These are phyloP conservation scores for Heterotis niloticus DNA, from an alignment of 2,113 vertebrate species.

Conservation along the genomic window DNA sequence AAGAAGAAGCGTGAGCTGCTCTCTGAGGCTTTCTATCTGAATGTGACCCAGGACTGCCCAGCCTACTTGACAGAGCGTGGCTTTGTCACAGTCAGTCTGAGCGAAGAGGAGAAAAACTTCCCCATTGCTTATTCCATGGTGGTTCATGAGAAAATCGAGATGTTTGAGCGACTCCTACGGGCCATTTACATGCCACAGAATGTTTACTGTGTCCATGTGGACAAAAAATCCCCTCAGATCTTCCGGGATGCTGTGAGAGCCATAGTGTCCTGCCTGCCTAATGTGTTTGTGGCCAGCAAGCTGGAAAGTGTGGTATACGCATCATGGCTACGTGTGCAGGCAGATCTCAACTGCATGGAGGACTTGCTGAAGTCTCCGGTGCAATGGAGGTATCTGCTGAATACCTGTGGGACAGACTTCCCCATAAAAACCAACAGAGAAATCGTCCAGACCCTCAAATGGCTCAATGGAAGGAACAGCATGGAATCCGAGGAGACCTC, in stretches of 20 bases:
- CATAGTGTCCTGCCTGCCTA: conserved; percentile 76
- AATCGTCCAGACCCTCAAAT: conserved; percentile 68
- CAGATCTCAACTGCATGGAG: too few relatives aligned
- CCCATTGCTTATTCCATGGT: conserved; percentile 88
- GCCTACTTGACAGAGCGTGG: conserved; percentile 58
- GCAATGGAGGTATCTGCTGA: too few relatives aligned
- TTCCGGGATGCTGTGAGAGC: conserved; percentile 69
- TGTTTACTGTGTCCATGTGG: conserved; percentile 81
- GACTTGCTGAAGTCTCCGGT: too few relatives aligned
- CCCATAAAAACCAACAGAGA: conserved; percentile 88
- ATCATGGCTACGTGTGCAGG: too few relatives aligned
- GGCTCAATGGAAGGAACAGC: conserved; percentile 74
- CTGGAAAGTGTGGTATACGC: too few relatives aligned
- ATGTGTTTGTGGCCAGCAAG: conserved; percentile 83
- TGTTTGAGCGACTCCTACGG: conserved; percentile 83
- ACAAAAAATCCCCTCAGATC: conserved; percentile 63
- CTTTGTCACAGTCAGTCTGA: conserved; percentile 68
- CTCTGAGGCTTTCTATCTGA: conserved; percentile 61
- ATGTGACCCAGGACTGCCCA: conserved; percentile 69
- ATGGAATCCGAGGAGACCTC: conserved; percentile 74
- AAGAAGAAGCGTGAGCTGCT: conserved; percentile 28
- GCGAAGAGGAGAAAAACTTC: conserved; percentile 70
- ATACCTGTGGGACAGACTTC: conserved; percentile 86
- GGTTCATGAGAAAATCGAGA: conserved; percentile 83
- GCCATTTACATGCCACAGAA: conserved; percentile 83